Evolutionary conservation across 2,113 vertebrate genomes (phyloP).

Genomic region (Heloderma charlesbogerti): DNA sequence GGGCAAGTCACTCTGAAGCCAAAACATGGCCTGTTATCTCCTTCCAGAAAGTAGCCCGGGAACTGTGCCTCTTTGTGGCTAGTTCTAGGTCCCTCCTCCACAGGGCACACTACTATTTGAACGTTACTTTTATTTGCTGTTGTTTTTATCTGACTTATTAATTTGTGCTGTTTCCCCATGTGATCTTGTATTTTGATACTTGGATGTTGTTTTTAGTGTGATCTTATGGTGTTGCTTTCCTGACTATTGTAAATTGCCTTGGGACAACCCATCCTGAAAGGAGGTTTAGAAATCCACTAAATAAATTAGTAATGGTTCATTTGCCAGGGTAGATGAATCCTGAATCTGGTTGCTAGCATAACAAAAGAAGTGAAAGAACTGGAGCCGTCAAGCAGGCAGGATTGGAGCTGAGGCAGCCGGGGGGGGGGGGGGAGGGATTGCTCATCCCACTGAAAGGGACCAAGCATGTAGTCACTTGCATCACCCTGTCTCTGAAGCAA

Average conservation of each 20-base stretch:
- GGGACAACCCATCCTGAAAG: not conserved
- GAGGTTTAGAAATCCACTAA: not conserved
- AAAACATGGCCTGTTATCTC: too few relatives aligned
- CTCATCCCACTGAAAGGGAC: not conserved
- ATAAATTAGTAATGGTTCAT: not conserved
- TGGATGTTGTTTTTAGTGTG: not conserved
- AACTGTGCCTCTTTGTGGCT: not conserved
- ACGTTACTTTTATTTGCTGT: not conserved
- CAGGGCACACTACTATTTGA: not conserved
- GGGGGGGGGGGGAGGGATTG: not conserved
- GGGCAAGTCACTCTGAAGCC: conserved; percentile 54
- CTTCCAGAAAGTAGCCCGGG: not conserved
- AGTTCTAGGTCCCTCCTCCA: not conserved
- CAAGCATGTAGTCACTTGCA: not conserved
- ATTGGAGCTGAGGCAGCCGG: too few relatives aligned
- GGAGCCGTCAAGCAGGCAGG: too few relatives aligned
- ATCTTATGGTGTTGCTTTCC: not conserved
- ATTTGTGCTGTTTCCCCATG: not conserved
- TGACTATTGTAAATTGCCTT: not conserved
- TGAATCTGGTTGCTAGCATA: too few relatives aligned
- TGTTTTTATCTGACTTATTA: not conserved
- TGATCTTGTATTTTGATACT: not conserved
- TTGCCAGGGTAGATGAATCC: not conserved
- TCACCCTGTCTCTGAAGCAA: not conserved
- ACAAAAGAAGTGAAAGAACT: not conserved